Evolutionary conservation across 2,888 invertebrate species (phyloP).

Genomic region (Epiblema foenella): DNA sequence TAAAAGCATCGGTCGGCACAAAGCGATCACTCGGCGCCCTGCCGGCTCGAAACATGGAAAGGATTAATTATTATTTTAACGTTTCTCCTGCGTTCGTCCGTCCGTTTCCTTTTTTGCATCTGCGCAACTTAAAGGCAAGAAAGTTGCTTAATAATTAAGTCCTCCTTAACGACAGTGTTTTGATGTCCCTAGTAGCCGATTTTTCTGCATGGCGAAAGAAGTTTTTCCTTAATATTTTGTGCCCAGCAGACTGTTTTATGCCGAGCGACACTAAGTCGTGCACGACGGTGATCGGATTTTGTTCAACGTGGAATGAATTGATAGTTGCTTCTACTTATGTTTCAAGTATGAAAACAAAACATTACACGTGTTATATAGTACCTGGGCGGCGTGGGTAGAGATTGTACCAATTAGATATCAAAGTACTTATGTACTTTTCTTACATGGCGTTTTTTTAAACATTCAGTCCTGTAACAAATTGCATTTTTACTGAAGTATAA

Average conservation of each 20-base stretch:
- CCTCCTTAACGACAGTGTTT: constrained; percentile 75
- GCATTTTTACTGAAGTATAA: not conserved
- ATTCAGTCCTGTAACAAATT: too few relatives aligned
- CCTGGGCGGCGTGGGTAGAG: not conserved
- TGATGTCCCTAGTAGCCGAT: constrained; percentile 66
- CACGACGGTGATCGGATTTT: constrained; percentile 33
- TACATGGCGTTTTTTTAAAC: not conserved
- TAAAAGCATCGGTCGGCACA: constrained; percentile 71
- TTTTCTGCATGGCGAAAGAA: constrained; percentile 58
- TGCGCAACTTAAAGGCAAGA: constrained; percentile 81
- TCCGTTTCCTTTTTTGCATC: constrained; percentile 63
- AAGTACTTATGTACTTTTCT: not conserved
- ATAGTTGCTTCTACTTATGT: constrained; percentile 13
- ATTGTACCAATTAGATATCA: not conserved
- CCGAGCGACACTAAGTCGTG: constrained; percentile 45
- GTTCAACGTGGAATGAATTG: constrained; percentile 20
- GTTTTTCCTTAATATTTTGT: constrained; percentile 56
- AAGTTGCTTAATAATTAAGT: constrained; percentile 83
- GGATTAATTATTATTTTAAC: constrained; percentile 85
- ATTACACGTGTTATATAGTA: not conserved
- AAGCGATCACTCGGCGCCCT: constrained; percentile 63
- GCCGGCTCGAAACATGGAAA: constrained; percentile 59
- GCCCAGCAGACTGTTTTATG: constrained; percentile 45
- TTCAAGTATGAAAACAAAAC: not conserved
- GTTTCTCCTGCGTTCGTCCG: constrained; percentile 68